Percentiles rank a stretch among this genome's conserved stretches.
Conservation (phyloP, 2,888 invertebrate species). For the Netelia virgata region DNA sequence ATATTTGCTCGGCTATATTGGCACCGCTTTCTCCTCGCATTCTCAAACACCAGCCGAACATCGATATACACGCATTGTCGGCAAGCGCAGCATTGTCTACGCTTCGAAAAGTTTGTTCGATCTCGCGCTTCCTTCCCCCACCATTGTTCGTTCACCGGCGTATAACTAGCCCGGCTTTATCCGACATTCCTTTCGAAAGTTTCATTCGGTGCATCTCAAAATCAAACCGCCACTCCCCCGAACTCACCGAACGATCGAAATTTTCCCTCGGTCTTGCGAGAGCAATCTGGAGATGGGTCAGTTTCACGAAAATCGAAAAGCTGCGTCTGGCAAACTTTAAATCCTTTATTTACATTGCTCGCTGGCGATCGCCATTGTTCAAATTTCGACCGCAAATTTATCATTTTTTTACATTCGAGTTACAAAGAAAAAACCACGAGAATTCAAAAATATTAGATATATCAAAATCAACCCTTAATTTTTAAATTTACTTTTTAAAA, state of each 20-base stretch:
- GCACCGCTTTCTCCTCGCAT: not conserved
- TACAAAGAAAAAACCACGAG: too few relatives aligned
- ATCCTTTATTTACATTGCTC: not conserved
- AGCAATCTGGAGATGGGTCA: not conserved
- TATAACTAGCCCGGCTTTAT: conserved; percentile 23
- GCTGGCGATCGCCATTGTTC: too few relatives aligned
- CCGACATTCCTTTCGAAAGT: conserved; percentile 8
- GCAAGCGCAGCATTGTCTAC: conserved; percentile 43
- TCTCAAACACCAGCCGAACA: not conserved
- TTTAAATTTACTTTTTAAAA: too few relatives aligned
- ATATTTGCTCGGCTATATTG: conserved; percentile 18
- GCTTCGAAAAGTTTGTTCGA: conserved; percentile 58
- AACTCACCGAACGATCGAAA: conserved; percentile 15
- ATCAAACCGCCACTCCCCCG: not conserved
- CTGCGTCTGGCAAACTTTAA: not conserved
- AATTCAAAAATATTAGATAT: too few relatives aligned
- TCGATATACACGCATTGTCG: conserved; percentile 44
- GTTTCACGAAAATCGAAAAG: not conserved
- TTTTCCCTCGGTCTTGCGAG: not conserved
- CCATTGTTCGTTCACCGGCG: conserved; percentile 7
- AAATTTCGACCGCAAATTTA: too few relatives aligned
- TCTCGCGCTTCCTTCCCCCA: conserved; percentile 31
- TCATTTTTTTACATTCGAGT: too few relatives aligned
- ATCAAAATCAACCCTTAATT: too few relatives aligned
- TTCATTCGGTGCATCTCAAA: conserved; percentile 4